phyloP scores from a whole-genome alignment of 2,888 invertebrate genomes.

The Vesta saturnalis region DNA sequence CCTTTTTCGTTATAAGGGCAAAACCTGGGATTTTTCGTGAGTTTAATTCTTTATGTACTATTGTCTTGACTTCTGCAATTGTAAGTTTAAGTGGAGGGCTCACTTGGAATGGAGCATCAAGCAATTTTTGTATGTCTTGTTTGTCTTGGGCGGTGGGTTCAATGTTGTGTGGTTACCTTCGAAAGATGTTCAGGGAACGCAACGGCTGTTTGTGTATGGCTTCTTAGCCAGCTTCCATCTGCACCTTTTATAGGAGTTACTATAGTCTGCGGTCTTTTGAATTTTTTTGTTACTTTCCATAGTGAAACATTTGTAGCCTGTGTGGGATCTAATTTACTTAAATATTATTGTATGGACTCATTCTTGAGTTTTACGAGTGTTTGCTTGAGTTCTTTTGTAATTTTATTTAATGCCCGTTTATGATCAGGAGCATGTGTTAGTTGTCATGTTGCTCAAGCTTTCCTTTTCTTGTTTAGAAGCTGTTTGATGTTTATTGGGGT shows the following conservation, averaged over 20 bases:
- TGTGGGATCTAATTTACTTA: too few relatives aligned
- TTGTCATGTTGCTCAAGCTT: too few relatives aligned
- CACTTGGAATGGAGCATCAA: background rate
- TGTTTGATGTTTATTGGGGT: too few relatives aligned
- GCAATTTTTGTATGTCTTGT: background rate
- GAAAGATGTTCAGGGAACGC: too few relatives aligned
- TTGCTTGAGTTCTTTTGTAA: too few relatives aligned
- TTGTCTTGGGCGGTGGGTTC: background rate
- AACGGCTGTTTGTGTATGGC: background rate
- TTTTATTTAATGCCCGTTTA: too few relatives aligned
- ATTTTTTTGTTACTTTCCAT: too few relatives aligned
- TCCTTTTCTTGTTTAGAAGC: too few relatives aligned
- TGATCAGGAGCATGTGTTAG: too few relatives aligned
- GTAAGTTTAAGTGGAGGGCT: background rate
- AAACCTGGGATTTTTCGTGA: background rate
- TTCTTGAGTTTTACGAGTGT: too few relatives aligned
- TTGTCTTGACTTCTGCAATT: background rate
- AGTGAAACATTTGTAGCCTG: too few relatives aligned
- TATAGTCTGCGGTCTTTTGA: conserved; percentile 13
- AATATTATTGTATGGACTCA: too few relatives aligned
- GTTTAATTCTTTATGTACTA: background rate
- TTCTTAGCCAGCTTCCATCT: conserved; percentile 15
- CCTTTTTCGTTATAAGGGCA: background rate
- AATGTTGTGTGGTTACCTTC: background rate
- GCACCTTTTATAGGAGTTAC: background rate